Evolutionary conservation across 2,797 vertebrate species (phyloP).

Genomic region (Halcyon chelicuti): DNA sequence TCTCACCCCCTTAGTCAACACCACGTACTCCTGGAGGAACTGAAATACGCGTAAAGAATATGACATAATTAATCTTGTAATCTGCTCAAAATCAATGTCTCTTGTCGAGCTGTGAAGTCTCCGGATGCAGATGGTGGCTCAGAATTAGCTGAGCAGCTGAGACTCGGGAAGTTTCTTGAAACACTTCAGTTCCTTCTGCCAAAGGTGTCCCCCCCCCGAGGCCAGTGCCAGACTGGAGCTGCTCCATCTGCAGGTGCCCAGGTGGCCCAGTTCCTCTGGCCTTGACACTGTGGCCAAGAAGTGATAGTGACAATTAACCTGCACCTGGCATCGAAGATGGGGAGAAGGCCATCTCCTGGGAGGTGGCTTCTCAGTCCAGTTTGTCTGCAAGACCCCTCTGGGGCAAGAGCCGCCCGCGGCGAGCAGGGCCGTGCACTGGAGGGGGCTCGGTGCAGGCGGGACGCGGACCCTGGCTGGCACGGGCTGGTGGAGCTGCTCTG

Average conservation of each 20-base stretch:
- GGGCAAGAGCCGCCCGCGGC: neutral
- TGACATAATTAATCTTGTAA: conserved; percentile 28
- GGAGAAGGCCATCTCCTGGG: neutral
- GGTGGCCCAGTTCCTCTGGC: neutral
- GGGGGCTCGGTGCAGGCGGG: neutral
- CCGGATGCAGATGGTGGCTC: neutral
- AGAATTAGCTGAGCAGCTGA: neutral
- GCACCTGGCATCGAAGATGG: fast-evolving
- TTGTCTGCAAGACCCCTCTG: neutral
- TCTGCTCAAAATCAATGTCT: conserved; percentile 25
- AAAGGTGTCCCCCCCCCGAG: neutral
- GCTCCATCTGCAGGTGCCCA: neutral
- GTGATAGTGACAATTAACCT: neutral
- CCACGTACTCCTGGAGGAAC: neutral
- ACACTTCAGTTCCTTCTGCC: neutral
- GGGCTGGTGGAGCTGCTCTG: neutral
- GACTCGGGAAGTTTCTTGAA: neutral
- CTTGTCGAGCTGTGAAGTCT: neutral
- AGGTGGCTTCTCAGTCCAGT: neutral
- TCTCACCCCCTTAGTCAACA: neutral
- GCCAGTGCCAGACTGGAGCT: neutral
- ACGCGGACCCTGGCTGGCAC: fast-evolving
- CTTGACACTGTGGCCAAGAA: fast-evolving
- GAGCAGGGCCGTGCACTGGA: fast-evolving
- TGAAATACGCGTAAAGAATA: neutral